phyloP scores from a whole-genome alignment of 2,888 invertebrate genomes.

The Athalia circularis region DNA sequence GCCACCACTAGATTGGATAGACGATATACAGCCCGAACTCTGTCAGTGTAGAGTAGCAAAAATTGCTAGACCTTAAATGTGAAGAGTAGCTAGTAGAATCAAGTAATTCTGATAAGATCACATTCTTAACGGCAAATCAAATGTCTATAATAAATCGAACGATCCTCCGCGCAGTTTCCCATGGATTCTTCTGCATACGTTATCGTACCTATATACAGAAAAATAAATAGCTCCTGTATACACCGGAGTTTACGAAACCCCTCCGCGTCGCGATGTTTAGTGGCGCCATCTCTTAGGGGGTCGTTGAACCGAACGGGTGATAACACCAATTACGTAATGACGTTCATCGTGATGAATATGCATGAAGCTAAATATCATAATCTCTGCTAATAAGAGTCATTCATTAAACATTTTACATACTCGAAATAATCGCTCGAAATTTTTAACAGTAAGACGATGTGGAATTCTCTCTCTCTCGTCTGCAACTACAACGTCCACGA shows the following conservation, averaged over 20 bases:
- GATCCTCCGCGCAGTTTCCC: background rate
- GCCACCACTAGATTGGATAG: conserved; percentile 72
- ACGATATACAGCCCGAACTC: conserved; percentile 70
- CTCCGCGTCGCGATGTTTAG: conserved; percentile 55
- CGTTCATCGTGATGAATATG: background rate
- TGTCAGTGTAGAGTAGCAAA: conserved; percentile 25
- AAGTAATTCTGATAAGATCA: too few relatives aligned
- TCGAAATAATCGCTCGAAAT: background rate
- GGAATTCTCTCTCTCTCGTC: background rate
- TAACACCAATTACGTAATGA: conserved; percentile 1
- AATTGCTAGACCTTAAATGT: conserved; percentile 2
- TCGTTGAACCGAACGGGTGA: conserved; percentile 45
- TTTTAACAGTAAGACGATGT: background rate
- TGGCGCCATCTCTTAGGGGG: conserved; percentile 66
- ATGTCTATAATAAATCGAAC: too few relatives aligned
- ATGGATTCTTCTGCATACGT: background rate
- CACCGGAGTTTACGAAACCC: conserved; percentile 16
- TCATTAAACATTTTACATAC: background rate
- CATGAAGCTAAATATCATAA: too few relatives aligned
- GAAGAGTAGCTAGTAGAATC: background rate
- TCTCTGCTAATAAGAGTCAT: background rate
- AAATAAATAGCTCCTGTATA: too few relatives aligned
- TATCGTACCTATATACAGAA: background rate
- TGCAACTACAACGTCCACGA: background rate
- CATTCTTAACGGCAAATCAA: too few relatives aligned